Percentiles rank a stretch among this genome's conserved stretches.
phyloP scores from a whole-genome alignment of 2,888 invertebrate genomes.

The Hirtodrosophila alboralis region DNA sequence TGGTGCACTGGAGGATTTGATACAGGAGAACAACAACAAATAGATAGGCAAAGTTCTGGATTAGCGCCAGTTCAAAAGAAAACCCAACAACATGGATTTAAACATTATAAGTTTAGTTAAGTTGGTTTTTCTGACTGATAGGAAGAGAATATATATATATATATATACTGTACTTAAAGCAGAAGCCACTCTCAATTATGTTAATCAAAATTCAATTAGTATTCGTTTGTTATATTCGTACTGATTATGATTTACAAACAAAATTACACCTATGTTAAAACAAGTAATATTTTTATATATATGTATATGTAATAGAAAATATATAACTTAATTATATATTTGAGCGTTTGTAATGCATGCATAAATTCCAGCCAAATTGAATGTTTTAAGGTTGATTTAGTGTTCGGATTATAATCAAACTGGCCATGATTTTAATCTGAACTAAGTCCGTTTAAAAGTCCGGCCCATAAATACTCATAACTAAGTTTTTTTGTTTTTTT shows the following conservation, averaged over 20 bases:
- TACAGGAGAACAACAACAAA: constrained; percentile 82
- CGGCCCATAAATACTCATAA: constrained; percentile 2
- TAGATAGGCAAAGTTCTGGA: constrained; percentile 45
- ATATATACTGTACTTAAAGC: too few species aligned
- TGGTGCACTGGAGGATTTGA: constrained; percentile 82
- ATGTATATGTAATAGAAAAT: constrained; percentile 8
- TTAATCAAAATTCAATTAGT: constrained; percentile 22
- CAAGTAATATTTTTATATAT: constrained; percentile 4
- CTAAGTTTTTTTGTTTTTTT: too few species aligned
- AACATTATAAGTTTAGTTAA: neutral
- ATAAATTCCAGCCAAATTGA: constrained; percentile 43
- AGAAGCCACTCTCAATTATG: too few species aligned
- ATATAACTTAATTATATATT: constrained; percentile 15
- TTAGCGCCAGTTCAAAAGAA: too few species aligned
- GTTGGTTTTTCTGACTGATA: neutral
- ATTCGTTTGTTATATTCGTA: constrained; percentile 16
- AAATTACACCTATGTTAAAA: constrained; percentile 35
- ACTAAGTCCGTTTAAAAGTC: constrained; percentile 1
- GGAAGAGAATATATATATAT: neutral
- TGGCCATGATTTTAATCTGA: constrained; percentile 4
- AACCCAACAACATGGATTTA: too few species aligned
- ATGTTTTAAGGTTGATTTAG: constrained; percentile 4
- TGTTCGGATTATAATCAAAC: neutral
- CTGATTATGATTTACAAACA: constrained; percentile 1
- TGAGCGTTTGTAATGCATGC: constrained; percentile 20